phyloP scores from a whole-genome alignment of 1,140 invertebrate genomes.

The Dinoponera quadriceps region DNA sequence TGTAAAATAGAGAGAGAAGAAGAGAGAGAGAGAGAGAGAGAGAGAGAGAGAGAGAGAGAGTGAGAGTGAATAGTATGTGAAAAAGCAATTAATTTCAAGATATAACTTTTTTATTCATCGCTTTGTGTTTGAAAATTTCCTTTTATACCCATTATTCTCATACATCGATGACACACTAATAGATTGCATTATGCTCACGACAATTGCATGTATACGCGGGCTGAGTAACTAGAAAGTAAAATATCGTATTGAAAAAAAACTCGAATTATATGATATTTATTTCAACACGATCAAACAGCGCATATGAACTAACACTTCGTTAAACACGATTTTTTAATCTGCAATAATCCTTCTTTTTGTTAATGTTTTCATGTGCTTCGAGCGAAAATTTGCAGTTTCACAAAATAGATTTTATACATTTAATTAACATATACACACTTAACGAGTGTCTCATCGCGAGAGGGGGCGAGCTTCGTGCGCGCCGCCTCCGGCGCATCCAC shows the following conservation, averaged over 20 bases:
- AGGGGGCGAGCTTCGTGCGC: background rate
- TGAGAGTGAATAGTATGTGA: too few species aligned
- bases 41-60: too few species aligned
- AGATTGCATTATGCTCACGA: background rate
- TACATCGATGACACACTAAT: background rate
- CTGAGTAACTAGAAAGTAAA: background rate
- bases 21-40: too few species aligned
- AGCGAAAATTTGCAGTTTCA: background rate
- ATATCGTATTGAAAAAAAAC: background rate
- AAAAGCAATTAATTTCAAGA: background rate
- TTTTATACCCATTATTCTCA: background rate
- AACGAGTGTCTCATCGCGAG: background rate
- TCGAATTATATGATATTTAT: background rate
- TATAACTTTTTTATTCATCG: background rate
- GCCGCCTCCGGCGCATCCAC: background rate
- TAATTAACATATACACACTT: slow-evolving; percentile 4
- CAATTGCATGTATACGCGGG: too few species aligned
- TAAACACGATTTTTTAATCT: background rate
- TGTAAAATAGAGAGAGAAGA: background rate
- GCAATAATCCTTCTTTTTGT: background rate
- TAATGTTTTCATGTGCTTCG: background rate
- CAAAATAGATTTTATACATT: slow-evolving; percentile 19
- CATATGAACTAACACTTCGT: background rate
- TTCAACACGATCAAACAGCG: background rate
- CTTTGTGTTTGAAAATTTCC: background rate